Conservation (phyloP, 2,113 vertebrate species). For the Petrocephalus zakoni region DNA sequence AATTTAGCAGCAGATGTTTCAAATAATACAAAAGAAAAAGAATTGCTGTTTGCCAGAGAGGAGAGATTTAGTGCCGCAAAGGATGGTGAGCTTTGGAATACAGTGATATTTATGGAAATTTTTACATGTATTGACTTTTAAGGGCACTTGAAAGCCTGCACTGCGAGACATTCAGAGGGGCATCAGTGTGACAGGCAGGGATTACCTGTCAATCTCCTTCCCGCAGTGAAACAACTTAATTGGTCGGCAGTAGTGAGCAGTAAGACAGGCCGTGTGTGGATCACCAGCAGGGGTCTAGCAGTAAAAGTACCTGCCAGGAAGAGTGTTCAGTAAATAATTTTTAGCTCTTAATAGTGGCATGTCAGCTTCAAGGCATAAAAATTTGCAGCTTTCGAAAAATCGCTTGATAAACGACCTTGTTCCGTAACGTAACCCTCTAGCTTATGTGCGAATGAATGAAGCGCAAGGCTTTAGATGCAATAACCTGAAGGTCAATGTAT, state of each 20-base stretch:
- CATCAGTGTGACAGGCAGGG: neutral
- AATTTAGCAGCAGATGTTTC: neutral
- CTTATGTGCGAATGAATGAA: neutral
- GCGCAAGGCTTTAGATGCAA: neutral
- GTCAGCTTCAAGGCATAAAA: neutral
- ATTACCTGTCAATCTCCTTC: constrained; percentile 7
- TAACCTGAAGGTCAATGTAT: neutral
- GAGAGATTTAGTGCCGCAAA: neutral
- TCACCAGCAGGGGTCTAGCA: neutral
- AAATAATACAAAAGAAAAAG: neutral
- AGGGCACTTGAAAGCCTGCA: neutral
- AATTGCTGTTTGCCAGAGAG: neutral
- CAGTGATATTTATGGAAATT: constrained; percentile 16
- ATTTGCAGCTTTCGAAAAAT: neutral
- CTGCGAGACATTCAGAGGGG: neutral
- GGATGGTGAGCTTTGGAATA: neutral
- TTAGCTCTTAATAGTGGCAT: neutral
- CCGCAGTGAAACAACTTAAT: constrained; percentile 12
- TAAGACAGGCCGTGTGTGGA: neutral
- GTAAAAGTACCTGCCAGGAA: constrained; percentile 6
- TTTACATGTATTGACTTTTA: constrained; percentile 4
- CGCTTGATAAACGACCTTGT: neutral
- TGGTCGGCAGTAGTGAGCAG: neutral
- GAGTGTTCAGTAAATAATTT: neutral
- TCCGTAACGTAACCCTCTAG: neutral